Conservation (phyloP, 2,888 invertebrate genomes). For the Apoda limacodes region DNA sequence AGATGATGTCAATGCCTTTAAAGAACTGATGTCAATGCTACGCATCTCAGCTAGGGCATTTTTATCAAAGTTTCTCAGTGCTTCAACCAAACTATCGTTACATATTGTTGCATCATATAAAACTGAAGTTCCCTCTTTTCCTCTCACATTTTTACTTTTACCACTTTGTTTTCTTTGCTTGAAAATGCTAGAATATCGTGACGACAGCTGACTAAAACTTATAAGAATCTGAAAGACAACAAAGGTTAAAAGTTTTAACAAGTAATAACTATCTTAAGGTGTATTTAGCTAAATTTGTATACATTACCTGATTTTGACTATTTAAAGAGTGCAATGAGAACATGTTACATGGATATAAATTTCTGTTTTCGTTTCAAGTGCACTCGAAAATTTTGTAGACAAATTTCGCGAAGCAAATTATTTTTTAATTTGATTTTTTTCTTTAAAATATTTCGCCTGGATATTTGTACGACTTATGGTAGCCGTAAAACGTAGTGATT, state of each 20-base stretch:
- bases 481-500: too few species aligned
- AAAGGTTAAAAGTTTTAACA: conserved; percentile 33
- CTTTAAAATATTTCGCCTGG: too few species aligned
- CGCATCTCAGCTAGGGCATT: conserved; percentile 52
- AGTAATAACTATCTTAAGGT: not conserved
- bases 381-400: conserved; percentile 69
- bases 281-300: too few species aligned
- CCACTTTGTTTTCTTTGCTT: conserved; percentile 50
- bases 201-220: conserved; percentile 61
- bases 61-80: conserved; percentile 52
- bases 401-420: too few species aligned
- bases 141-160: conserved; percentile 45
- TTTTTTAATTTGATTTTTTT: too few species aligned
- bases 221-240: conserved; percentile 61
- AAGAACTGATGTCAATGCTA: conserved; percentile 35
- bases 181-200: conserved; percentile 54
- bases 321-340: conserved; percentile 68
- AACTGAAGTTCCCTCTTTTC: conserved; percentile 32
- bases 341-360: conserved; percentile 65
- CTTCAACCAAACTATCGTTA: conserved; percentile 50
- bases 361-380: conserved; percentile 50
- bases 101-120: conserved; percentile 44
- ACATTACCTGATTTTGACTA: conserved; percentile 65
- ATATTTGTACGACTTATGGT: too few species aligned
- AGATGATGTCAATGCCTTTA: conserved; percentile 28